Base-by-base conservation (phyloP, 2,888 invertebrate genomes). In the Heteromyza rotundicornis region DNA sequence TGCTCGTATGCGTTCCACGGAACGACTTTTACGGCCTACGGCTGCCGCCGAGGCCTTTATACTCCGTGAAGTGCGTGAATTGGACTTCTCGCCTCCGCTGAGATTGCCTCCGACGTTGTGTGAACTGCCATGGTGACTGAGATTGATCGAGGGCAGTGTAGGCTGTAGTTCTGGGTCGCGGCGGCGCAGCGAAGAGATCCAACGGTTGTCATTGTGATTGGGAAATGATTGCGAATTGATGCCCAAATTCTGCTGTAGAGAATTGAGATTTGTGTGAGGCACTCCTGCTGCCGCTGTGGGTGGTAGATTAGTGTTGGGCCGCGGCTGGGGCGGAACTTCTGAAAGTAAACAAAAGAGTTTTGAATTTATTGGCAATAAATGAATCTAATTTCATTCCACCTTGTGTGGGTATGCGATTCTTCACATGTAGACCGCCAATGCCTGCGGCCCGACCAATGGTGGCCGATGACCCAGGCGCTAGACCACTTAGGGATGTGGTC, bases 161-260 rank as follows among this genome's bases (percentile, higher is more conserved):
- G 89, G 88, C 71, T 89, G 88, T 16, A 89, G 81, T 69, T 89
- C 87, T 1, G 89, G 88, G 78, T 90, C 89, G 57, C 89, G 84
- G 64, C 87, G 85, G 5, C 90, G 83, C 14, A 90, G 79, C 7
- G 89, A 88, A 0, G 88, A 88, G n/a, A 88, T 88, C 90, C 90
- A 90, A 74, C 88, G 87, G 47, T 76, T 81, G 69, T 89, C 89
- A 64, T 87, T 87, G 59, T 82, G 82, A 65, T 80, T 80, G 40
- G 81, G 80, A 68, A 77, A 80, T 56, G 70, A 60, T 47, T 63
- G 64, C 17, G 76, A 62, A 65, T 72, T 75, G 8, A 69, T 65
- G 14, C 67, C 36, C 24, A 58, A 23, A 32, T 7, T 55, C 35
- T 60, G 27, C 50, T 59, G 53, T 19, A 52, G 23, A 3, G 24